Evolutionary conservation across 1,140 invertebrate genomes (phyloP).

Genomic region (Dendrolimus punctatus): DNA sequence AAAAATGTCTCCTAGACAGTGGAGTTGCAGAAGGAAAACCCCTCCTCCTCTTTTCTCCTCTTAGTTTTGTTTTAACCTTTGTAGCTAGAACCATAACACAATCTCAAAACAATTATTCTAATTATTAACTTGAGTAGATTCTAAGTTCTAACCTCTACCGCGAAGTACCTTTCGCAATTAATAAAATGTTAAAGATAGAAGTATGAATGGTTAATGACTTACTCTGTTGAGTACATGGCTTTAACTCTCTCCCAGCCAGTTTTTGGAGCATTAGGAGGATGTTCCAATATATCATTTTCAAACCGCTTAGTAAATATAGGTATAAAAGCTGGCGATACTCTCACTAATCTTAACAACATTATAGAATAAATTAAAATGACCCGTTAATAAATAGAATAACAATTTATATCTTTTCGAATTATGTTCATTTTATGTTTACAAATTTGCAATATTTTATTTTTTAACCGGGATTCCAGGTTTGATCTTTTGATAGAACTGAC

Average conservation of each 20-base stretch:
- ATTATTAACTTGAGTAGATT: too few relatives aligned
- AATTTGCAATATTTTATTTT: too few relatives aligned
- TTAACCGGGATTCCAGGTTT: too few relatives aligned
- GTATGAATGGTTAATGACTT: conserved; percentile 18
- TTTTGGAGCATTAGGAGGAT: conserved; percentile 13
- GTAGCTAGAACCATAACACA: background rate
- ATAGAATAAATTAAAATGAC: background rate
- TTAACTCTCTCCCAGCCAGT: conserved; percentile 67
- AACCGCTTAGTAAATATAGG: conserved; percentile 29
- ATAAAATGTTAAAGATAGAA: background rate
- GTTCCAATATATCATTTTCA: conserved; percentile 29
- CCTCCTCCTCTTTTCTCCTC: too few relatives aligned
- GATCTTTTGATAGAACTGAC: too few relatives aligned
- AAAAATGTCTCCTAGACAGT: too few relatives aligned
- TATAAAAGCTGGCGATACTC: conserved; percentile 35
- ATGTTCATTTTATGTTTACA: too few relatives aligned
- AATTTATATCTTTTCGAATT: background rate
- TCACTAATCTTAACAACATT: conserved; percentile 33
- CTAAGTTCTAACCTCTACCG: too few relatives aligned
- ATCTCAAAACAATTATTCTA: conserved; percentile 3
- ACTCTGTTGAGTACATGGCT: conserved; percentile 64
- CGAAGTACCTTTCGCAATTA: too few relatives aligned
- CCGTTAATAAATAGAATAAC: background rate
- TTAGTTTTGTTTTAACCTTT: background rate
- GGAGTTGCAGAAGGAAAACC: too few relatives aligned